phyloP scores from a whole-genome alignment of 2,797 vertebrate genomes.

The Melopsittacus undulatus region DNA sequence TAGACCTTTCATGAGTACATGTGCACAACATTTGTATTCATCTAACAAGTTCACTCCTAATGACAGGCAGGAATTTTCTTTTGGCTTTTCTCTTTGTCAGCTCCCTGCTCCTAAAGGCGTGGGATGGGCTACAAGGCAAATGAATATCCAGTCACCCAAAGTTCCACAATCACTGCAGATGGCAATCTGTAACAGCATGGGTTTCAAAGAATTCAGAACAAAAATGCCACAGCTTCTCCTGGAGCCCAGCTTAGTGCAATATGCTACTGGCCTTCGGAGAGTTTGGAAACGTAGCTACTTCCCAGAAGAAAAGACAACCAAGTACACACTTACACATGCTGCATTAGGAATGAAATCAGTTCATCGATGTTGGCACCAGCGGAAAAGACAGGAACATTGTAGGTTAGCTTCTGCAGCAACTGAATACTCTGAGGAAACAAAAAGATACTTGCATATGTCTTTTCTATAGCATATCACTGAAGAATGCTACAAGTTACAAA shows the following conservation, averaged over 20 bases:
- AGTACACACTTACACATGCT: constrained; percentile 85
- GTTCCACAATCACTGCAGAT: neutral
- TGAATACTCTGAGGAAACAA: constrained; percentile 85
- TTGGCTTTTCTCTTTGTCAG: neutral
- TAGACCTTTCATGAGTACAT: neutral
- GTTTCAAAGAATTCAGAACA: neutral
- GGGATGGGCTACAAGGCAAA: neutral
- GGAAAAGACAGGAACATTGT: constrained; percentile 85
- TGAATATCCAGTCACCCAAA: neutral
- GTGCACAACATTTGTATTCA: neutral
- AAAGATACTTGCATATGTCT: neutral
- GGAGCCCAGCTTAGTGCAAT: neutral
- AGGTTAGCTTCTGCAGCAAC: constrained; percentile 91
- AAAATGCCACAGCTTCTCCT: neutral
- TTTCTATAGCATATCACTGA: no score
- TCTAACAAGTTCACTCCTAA: neutral
- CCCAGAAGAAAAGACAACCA: neutral
- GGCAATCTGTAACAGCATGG: neutral
- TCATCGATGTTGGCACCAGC: constrained; percentile 86
- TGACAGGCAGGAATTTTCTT: neutral
- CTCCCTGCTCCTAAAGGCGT: neutral
- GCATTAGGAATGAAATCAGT: constrained; percentile 87
- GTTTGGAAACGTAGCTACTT: neutral
- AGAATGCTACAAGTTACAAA: no score
- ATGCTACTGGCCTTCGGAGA: neutral